These are phyloP conservation scores for Holotrichia oblita DNA, from an alignment of 1,140 invertebrate species.

Conservation along the genomic window DNA sequence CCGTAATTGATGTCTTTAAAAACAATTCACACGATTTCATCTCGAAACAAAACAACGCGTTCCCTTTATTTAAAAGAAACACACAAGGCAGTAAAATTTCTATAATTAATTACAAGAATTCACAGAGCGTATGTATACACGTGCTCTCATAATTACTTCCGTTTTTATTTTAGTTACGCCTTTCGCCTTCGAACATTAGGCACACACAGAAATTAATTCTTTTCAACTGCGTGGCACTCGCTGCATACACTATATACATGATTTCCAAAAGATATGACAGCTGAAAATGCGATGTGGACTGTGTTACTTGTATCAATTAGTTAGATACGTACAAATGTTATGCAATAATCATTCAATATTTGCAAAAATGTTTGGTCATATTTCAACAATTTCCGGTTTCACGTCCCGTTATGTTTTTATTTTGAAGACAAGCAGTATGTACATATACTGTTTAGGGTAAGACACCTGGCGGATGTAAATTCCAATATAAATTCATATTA, in stretches of 20 bases:
- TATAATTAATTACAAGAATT: conserved; percentile 25
- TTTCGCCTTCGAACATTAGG: conserved; percentile 8
- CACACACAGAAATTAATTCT: not conserved
- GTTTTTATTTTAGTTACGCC: not conserved
- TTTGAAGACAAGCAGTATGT: too few species aligned
- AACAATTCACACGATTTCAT: conserved; percentile 6
- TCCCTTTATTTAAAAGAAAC: conserved; percentile 7
- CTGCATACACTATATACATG: not conserved
- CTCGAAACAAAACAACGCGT: not conserved
- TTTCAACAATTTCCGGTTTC: too few species aligned
- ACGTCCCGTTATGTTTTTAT: too few species aligned
- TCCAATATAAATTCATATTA: too few species aligned
- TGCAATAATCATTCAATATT: too few species aligned
- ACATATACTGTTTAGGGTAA: too few species aligned
- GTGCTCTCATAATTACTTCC: conserved; percentile 31
- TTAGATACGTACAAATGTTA: too few species aligned
- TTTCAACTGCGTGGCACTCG: not conserved
- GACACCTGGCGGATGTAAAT: too few species aligned
- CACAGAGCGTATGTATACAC: conserved; percentile 9
- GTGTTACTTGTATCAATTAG: too few species aligned
- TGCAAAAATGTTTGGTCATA: too few species aligned
- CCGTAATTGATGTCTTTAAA: conserved; percentile 22
- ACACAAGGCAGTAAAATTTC: not conserved
- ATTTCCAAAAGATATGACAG: not conserved
- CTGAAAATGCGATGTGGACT: too few species aligned